Percentiles rank a stretch among this genome's conserved stretches.
These are phyloP conservation scores for Tanytarsus gracilentus DNA, from an alignment of 2,888 invertebrate genomes.

Conservation along the genomic window DNA sequence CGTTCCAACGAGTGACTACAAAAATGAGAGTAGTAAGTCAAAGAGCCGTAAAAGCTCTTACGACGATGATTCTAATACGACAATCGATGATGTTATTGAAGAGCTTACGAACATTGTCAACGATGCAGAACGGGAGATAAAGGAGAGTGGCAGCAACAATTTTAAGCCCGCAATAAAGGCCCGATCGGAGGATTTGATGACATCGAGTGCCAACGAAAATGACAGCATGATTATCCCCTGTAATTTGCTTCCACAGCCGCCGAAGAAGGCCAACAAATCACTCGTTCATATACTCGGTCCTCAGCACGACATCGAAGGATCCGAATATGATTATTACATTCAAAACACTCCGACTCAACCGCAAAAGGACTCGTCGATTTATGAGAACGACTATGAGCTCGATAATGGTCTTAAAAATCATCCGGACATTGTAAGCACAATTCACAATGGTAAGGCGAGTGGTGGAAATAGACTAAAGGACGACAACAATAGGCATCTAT, in stretches of 20 bases:
- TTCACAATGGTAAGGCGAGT: background rate
- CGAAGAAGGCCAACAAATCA: constrained; percentile 58
- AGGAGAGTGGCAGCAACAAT: constrained; percentile 31
- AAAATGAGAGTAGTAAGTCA: constrained; percentile 9
- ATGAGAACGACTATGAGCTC: constrained; percentile 49
- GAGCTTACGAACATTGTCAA: constrained; percentile 76
- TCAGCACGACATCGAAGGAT: constrained; percentile 47
- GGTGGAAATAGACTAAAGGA: background rate
- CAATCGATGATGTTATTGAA: constrained; percentile 80
- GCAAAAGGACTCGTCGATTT: constrained; percentile 44
- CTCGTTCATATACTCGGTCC: constrained; percentile 59
- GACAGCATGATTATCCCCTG: constrained; percentile 59
- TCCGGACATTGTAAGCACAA: constrained; percentile 36
- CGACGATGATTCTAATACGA: constrained; percentile 57
- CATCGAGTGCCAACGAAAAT: constrained; percentile 43
- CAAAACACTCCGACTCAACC: constrained; percentile 49
- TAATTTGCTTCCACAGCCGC: constrained; percentile 71
- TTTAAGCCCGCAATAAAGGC: constrained; percentile 33
- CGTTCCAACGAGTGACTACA: constrained; percentile 47
- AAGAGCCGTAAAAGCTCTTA: constrained; percentile 41
- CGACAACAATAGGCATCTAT: constrained; percentile 46
- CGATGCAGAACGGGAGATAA: constrained; percentile 64
- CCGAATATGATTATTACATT: constrained; percentile 43
- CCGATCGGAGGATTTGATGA: constrained; percentile 33
- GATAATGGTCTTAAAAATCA: constrained; percentile 52